Evolutionary conservation across 1,140 invertebrate genomes (phyloP).

Genomic region (Dryas iulia): DNA sequence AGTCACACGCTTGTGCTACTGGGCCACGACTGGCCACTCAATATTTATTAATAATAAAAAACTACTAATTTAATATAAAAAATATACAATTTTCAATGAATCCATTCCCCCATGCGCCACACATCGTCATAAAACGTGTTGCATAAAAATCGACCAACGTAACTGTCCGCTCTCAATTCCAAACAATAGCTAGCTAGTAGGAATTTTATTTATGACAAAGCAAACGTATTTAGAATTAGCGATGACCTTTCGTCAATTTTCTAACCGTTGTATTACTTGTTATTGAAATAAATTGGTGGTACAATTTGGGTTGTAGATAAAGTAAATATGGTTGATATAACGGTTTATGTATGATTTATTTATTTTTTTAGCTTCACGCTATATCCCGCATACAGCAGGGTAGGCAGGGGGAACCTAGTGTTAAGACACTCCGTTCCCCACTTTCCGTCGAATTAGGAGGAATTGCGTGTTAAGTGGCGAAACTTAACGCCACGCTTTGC

Average conservation of each 20-base stretch:
- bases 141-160: conserved; percentile 38
- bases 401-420: no score
- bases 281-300: neutral
- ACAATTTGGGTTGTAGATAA: neutral
- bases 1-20: no score
- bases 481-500: no score
- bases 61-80: no score
- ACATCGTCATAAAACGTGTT: conserved; percentile 3
- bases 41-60: no score
- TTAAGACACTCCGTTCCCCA: no score
- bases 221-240: conserved; percentile 5
- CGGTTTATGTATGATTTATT: no score
- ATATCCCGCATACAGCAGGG: no score
- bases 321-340: neutral
- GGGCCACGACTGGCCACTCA: no score
- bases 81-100: neutral
- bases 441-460: no score
- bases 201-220: conserved; percentile 32
- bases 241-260: neutral
- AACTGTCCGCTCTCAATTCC: conserved; percentile 45
- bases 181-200: conserved; percentile 46
- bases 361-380: no score
- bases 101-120: conserved; percentile 4
- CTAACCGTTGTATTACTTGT: neutral
- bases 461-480: no score